phyloP scores from a whole-genome alignment of 2,888 invertebrate genomes.

The Eustalomyia histrio region DNA sequence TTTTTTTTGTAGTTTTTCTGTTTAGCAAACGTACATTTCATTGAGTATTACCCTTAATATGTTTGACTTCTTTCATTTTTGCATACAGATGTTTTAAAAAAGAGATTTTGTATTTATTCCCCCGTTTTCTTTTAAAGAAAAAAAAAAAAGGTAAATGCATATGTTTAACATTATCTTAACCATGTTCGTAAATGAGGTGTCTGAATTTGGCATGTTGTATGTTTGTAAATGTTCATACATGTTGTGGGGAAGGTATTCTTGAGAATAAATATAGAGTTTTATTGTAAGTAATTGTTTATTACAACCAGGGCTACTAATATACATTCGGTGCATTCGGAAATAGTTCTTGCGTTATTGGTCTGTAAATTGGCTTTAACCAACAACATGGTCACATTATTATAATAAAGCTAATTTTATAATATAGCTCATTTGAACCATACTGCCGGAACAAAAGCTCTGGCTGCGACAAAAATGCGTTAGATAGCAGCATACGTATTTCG shows the following conservation, averaged over 20 bases:
- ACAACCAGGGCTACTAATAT: too few relatives aligned
- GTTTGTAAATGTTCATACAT: not conserved
- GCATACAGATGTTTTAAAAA: constrained; percentile 26
- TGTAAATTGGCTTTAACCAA: too few relatives aligned
- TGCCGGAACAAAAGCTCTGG: too few relatives aligned
- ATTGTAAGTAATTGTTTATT: too few relatives aligned
- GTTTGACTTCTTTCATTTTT: constrained; percentile 28
- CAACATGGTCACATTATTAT: too few relatives aligned
- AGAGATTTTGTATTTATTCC: not conserved
- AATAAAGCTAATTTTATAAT: too few relatives aligned
- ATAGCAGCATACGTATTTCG: too few relatives aligned
- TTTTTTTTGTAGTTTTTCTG: constrained; percentile 10
- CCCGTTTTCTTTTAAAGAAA: constrained; percentile 11
- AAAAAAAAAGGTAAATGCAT: constrained; percentile 8
- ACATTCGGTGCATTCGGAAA: too few relatives aligned
- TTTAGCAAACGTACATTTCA: constrained; percentile 56
- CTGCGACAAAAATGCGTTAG: too few relatives aligned
- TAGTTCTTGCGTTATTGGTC: too few relatives aligned
- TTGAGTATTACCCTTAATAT: constrained; percentile 58
- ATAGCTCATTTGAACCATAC: too few relatives aligned
- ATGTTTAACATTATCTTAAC: constrained; percentile 26
- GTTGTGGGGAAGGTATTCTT: not conserved
- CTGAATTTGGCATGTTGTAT: constrained; percentile 34
- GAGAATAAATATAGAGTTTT: not conserved
- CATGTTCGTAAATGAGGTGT: constrained; percentile 32